Evolutionary conservation across 2,113 vertebrate genomes (phyloP).

Genomic region (Hippopotamus amphibius): DNA sequence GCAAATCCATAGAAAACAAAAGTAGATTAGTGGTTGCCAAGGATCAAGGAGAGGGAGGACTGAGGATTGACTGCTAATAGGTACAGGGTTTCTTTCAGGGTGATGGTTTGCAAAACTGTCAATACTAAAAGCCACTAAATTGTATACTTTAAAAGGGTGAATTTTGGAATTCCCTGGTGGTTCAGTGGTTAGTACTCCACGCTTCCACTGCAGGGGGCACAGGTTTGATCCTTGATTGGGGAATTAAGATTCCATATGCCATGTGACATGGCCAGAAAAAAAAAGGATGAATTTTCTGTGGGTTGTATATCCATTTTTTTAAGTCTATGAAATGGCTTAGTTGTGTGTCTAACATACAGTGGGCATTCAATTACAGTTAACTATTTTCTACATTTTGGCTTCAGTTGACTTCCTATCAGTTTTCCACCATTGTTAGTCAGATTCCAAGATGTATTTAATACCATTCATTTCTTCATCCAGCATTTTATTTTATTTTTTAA

Average conservation of each 20-base stretch:
- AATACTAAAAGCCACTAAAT: background rate
- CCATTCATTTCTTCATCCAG: constrained; percentile 26
- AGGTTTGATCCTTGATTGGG: too few species aligned
- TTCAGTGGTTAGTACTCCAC: too few species aligned
- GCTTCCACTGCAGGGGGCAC: too few species aligned
- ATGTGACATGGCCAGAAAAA: too few species aligned
- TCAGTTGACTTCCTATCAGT: background rate
- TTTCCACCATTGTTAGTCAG: background rate
- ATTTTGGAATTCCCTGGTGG: background rate
- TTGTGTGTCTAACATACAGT: background rate
- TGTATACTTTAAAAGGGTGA: background rate
- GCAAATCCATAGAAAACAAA: background rate
- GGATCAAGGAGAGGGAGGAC: too few species aligned
- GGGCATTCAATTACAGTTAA: background rate
- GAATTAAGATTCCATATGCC: too few species aligned
- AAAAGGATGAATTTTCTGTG: background rate
- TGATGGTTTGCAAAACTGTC: too few species aligned
- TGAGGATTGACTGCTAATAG: background rate
- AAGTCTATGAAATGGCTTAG: background rate
- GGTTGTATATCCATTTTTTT: background rate
- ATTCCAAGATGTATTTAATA: background rate
- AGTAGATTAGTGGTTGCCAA: too few species aligned
- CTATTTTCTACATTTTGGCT: background rate
- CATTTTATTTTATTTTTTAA: background rate
- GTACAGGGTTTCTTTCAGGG: background rate